Base-by-base conservation (phyloP, 2,888 invertebrate genomes). In the Suillia variegata region DNA sequence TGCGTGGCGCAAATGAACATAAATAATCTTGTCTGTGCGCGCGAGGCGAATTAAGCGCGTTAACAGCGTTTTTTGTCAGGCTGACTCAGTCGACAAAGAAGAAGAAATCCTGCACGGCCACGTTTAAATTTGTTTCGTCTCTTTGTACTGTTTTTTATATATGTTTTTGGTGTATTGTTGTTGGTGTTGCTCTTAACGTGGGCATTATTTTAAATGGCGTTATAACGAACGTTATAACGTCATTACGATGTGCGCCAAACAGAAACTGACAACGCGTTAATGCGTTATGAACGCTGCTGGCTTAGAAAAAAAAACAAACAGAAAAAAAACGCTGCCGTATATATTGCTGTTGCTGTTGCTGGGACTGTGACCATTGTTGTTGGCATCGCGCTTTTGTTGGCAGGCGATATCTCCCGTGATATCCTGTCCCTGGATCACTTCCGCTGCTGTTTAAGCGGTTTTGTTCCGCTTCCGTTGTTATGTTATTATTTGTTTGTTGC, bases 121-220 rank as follows among this genome's bases (percentile, higher is more conserved):
- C n/a, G n/a, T n/a, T n/a, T n/a, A n/a, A n/a, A n/a, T n/a, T n/a
- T n/a, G n/a, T n/a, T n/a, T n/a, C n/a, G n/a, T n/a, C n/a, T n/a
- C n/a, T n/a, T n/a, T n/a, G n/a, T n/a, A n/a, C n/a, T n/a, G n/a
- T n/a, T n/a, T n/a, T n/a, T n/a, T n/a, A n/a, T n/a, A n/a, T n/a
- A n/a, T 38, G 38, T n/a, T 38, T 8, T 38, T 38, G 38, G 4
- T n/a, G 38, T n/a, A n/a, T 38, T n/a, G 38, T n/a, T n/a, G 38
- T n/a, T 38, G 38, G 6, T 38, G 38, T n/a, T 38, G 38, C 15
- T 38, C 4, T 38, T 38, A n/a, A 4, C n/a, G 38, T n/a, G 4
- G 8, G 38, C 15, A 58, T 63, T 63, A 61, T 58, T 63, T 61
- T 60, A 58, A 58, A 61, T 47, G 58, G 60, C 57, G 53, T 60